These are phyloP conservation scores for Hetaerina americana DNA, from an alignment of 1,140 invertebrate species.

Conservation along the genomic window DNA sequence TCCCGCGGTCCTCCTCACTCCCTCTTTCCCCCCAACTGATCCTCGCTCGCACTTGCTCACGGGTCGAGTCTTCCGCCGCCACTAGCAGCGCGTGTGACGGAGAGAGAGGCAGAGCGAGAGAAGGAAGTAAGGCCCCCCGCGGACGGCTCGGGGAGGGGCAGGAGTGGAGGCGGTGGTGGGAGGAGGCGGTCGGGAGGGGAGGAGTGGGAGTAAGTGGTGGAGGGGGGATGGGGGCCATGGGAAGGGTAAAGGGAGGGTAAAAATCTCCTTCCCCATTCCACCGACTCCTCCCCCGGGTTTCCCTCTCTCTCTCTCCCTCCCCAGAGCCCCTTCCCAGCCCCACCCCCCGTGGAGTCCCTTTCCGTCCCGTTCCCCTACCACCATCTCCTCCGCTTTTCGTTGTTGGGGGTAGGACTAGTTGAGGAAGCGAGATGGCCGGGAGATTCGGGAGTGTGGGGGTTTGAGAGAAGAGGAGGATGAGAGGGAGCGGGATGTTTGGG, in stretches of 20 bases:
- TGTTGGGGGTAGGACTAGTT: neutral
- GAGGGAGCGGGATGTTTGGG: too few relatives aligned
- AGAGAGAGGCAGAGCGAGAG: too few relatives aligned
- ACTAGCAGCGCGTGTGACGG: neutral
- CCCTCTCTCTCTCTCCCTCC: neutral
- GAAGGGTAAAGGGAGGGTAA: neutral
- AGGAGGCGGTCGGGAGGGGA: neutral
- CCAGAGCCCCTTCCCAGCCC: too few relatives aligned
- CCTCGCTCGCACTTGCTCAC: neutral
- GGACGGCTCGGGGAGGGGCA: neutral
- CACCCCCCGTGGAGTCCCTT: too few relatives aligned
- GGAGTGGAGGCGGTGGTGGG: neutral
- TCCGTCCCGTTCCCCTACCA: too few relatives aligned
- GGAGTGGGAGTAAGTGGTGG: too few relatives aligned
- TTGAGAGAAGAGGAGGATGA: neutral
- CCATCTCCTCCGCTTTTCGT: too few relatives aligned
- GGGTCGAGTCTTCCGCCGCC: neutral
- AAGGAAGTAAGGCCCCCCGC: neutral
- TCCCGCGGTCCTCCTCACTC: too few relatives aligned
- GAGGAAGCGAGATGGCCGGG: neutral
- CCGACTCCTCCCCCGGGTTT: neutral
- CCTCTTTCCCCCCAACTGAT: too few relatives aligned
- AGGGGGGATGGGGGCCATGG: too few relatives aligned
- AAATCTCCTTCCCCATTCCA: neutral
- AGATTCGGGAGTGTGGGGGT: neutral